Evolutionary conservation across 1,140 invertebrate species (phyloP), one percentile per base, ranked within the genome.

Genomic region (Eupeodes corollae): DNA sequence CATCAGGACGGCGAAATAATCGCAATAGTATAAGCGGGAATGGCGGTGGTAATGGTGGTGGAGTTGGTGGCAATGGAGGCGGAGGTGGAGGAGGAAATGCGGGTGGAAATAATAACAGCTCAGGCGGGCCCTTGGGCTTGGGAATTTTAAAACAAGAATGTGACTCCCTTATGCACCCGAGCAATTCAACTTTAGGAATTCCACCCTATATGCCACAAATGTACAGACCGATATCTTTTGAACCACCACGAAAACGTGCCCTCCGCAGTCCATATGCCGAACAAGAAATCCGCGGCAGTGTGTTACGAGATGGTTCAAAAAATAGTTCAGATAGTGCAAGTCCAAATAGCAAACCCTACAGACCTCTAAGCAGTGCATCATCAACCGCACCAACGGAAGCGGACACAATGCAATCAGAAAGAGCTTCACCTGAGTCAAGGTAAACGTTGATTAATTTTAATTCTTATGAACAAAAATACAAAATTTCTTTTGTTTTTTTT

Each of bases 201-300:
- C 47, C 57, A 39, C 50, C 56, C 39, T 67, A 67, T 42, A 53
- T 66, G 40, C 63, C 66, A 40, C 61, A 59, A 43, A 68, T 68
- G 44, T 68, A 67, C 53, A 53, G 63, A 42, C 66, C 60, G 38
- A 59, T 66, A 14, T 52, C 60, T 13, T 66, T 56, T 46, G 66
- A 68, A 44, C 63, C 66, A 26, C 70, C 72, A 41, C 72, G 74
- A 48, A 71, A 75, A 57, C 71, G 73, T 5, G 65, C 68, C 31
- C 69, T 72, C 26, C 73, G 73, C 34, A 76, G 75, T 50, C 73
- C 73, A 5, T 70, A 62, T 45, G 57, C 63, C 44, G 63, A 67
- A 42, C 66, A 67, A 42, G 67, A 70, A 51, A 52, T 61, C 38
- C 68, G 70, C 10, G 68, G 68, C 10, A 70, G 68, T 14, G 70